Percentiles rank a stretch among this genome's conserved stretches.
Conservation (phyloP, 2,797 vertebrate species). For the Pangasius krempfi region DNA sequence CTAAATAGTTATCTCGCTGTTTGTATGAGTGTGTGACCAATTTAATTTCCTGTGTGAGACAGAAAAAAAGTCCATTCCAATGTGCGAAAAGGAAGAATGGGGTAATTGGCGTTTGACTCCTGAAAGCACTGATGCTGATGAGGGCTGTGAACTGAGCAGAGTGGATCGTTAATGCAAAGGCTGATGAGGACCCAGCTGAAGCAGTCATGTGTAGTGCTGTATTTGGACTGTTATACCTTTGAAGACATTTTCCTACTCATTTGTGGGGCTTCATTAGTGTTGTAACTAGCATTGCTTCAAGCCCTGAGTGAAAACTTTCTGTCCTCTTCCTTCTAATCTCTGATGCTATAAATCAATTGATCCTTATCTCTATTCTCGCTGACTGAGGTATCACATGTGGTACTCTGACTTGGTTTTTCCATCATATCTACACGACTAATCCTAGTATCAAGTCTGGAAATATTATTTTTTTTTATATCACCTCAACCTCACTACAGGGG, state of each 20-base stretch:
- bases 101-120: slow-evolving; percentile 60
- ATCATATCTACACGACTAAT: slow-evolving; percentile 1
- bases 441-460: neutral
- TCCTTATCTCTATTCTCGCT: neutral
- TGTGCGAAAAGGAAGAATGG: slow-evolving; percentile 52
- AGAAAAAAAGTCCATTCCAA: slow-evolving; percentile 57
- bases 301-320: neutral
- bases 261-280: neutral
- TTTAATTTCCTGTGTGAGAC: slow-evolving; percentile 54
- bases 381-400: neutral
- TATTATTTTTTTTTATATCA: neutral
- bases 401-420: neutral
- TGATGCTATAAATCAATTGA: neutral
- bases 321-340: neutral
- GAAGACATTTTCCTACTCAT: neutral
- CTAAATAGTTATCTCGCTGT: slow-evolving; percentile 22
- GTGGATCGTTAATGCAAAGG: slow-evolving; percentile 65
- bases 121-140: slow-evolving; percentile 43
- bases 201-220: slow-evolving; percentile 8
- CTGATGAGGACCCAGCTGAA: slow-evolving; percentile 63
- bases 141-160: slow-evolving; percentile 58
- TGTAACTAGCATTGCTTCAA: neutral
- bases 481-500: neutral
- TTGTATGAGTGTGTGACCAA: slow-evolving; percentile 41
- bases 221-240: too few relatives aligned